phyloP scores from a whole-genome alignment of 2,888 invertebrate species.

The Myathropa florea region DNA sequence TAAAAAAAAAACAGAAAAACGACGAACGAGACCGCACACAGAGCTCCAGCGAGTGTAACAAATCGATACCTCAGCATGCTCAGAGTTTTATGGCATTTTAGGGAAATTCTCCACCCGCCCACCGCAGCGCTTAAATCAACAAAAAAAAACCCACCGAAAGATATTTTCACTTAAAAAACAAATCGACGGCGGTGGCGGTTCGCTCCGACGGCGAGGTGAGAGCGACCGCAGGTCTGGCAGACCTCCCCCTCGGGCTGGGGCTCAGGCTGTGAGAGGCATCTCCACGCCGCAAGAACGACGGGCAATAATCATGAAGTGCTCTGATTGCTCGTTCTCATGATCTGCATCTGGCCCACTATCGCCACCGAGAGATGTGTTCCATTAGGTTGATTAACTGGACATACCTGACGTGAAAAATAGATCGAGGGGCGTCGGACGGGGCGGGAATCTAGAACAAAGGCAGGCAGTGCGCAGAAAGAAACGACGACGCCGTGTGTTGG shows the following conservation, averaged over 20 bases:
- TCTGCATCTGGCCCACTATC: slow-evolving; percentile 43
- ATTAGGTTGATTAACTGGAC: slow-evolving; percentile 70
- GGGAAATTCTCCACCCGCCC: slow-evolving; percentile 8
- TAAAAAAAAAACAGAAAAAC: not conserved
- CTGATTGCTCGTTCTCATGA: slow-evolving; percentile 38
- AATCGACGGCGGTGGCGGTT: too few species aligned
- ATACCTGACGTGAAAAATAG: slow-evolving; percentile 62
- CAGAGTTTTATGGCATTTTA: slow-evolving; percentile 24
- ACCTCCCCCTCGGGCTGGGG: not conserved
- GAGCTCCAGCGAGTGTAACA: not conserved
- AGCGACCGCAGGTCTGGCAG: not conserved
- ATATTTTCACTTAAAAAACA: too few species aligned
- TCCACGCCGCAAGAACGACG: too few species aligned
- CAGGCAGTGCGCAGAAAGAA: not conserved
- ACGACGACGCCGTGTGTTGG: not conserved
- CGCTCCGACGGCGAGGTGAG: too few species aligned
- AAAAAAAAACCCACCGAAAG: not conserved
- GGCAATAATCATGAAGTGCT: slow-evolving; percentile 41
- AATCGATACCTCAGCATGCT: slow-evolving; percentile 40
- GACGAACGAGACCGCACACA: not conserved
- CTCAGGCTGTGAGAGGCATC: not conserved
- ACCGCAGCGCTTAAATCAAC: not conserved
- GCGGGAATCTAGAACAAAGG: not conserved
- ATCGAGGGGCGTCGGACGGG: not conserved
- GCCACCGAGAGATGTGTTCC: slow-evolving; percentile 53